Base-by-base conservation (phyloP, 1,140 invertebrate species). In the Muscidifurax raptorellus region DNA sequence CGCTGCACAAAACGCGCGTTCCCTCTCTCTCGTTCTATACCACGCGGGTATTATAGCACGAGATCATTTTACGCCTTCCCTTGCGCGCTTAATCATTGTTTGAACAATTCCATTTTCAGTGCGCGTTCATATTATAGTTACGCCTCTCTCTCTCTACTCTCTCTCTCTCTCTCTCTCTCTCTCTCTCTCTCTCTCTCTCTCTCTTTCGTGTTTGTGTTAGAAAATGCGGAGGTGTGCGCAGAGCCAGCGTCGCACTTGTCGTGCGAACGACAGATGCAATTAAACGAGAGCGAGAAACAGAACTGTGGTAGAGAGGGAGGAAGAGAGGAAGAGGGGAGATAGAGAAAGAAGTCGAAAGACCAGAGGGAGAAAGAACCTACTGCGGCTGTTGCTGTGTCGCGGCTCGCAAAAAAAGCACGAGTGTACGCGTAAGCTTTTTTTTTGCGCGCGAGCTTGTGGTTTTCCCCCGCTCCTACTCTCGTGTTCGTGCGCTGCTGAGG, bases 251-350 rank as follows among this genome's bases (percentile, higher is more conserved):
- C 83, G 83, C 67, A 84, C 84, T 86, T 83, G 79, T 79, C 72
- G 79, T 84, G 85, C 78, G 86, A 86, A 86, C 85, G 88, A 89
- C 87, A 89, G 88, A 87, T 85, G 87, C 88, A 88, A 89, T 89
- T 88, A 87, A 88, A 87, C 86, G 86, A 81, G 74, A 40, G 69
- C 32, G 28, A 44, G 30, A 75, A 67, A 76, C 71, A 28, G 44
- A 30, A 76, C 12, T n/a, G 27, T 59, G n/a, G 52, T 59, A 59
- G 52, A 59, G 18, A 59, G 18, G n/a, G 36, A 36, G 36, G 10
- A 9, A 36, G 36, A 36, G 36, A 36, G 36, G 10, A 9, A 36
- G 36, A 36, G 36, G 36, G 10, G 36, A 36, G 36, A 36, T 6
- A 40, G 36, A 40, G 36, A 40, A 9, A 40, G 36, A 40, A 40